These are phyloP conservation scores for Cololabis saira DNA, from an alignment of 2,113 vertebrate species.

Conservation along the genomic window DNA sequence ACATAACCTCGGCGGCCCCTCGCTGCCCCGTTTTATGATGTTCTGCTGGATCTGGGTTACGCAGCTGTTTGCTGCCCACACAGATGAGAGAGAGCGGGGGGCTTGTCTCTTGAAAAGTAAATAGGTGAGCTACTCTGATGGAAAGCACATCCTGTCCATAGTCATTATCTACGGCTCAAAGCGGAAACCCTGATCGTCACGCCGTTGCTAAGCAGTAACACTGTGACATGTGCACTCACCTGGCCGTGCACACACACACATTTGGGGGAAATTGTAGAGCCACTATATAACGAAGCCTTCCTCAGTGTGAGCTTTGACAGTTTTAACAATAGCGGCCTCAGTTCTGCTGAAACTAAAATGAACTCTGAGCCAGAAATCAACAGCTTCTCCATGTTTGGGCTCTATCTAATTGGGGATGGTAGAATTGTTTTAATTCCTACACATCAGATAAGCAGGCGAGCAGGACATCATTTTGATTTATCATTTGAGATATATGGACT, in stretches of 20 bases:
- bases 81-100: slow-evolving; percentile 24
- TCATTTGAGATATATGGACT: no score
- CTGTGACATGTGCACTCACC: slow-evolving; percentile 61
- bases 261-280: slow-evolving; percentile 30
- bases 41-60: slow-evolving; percentile 37
- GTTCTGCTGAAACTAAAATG: slow-evolving; percentile 4
- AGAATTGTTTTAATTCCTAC: slow-evolving; percentile 14
- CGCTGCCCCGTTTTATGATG: slow-evolving; percentile 27
- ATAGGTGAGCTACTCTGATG: slow-evolving; percentile 48
- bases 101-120: slow-evolving; percentile 42
- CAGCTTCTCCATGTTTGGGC: slow-evolving; percentile 14
- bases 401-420: slow-evolving; percentile 14
- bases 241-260: slow-evolving; percentile 36
- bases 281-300: slow-evolving; percentile 24
- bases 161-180: slow-evolving; percentile 71
- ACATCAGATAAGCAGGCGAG: not conserved
- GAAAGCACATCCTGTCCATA: slow-evolving; percentile 58
- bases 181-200: slow-evolving; percentile 52
- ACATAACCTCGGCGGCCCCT: slow-evolving; percentile 25
- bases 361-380: slow-evolving; percentile 15
- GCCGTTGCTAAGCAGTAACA: slow-evolving; percentile 77
- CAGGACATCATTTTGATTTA: no score
- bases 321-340: not conserved
- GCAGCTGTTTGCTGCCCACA: slow-evolving; percentile 34
- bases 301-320: slow-evolving; percentile 3